Evolutionary conservation across 2,888 invertebrate genomes (phyloP).

Genomic region (Boloria euphrosyne): DNA sequence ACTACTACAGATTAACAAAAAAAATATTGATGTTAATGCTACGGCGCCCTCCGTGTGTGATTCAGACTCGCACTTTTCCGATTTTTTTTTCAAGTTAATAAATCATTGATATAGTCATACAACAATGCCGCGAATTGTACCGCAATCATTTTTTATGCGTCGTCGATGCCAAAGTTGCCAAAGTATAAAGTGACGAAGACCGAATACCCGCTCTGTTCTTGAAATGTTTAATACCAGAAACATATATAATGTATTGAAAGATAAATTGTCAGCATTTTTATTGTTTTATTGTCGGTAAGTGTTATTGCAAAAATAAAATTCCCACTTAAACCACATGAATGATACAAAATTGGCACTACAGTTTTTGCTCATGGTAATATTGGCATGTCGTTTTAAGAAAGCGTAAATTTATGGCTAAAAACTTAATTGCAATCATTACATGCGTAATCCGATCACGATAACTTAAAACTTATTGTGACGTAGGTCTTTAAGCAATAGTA

Average conservation of each 20-base stretch:
- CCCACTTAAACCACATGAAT: conserved; percentile 26
- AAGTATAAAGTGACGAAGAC: conserved; percentile 40
- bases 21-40: no score
- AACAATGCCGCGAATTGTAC: conserved; percentile 5
- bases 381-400: not conserved
- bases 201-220: conserved; percentile 45
- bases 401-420: conserved; percentile 7
- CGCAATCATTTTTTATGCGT: conserved; percentile 13
- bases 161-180: conserved; percentile 40
- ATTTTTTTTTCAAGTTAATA: not conserved
- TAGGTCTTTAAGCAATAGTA: conserved; percentile 14
- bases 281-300: conserved; percentile 28
- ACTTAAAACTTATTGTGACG: conserved; percentile 12
- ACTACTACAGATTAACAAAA: no score
- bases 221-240: conserved; percentile 43
- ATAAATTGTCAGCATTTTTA: conserved; percentile 45
- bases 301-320: conserved; percentile 34
- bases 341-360: conserved; percentile 26
- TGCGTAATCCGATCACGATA: conserved; percentile 5
- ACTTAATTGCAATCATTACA: conserved; percentile 11
- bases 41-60: no score
- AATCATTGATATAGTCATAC: conserved; percentile 6
- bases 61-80: no score
- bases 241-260: conserved; percentile 43
- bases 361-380: conserved; percentile 22